phyloP scores from a whole-genome alignment of 2,797 vertebrate genomes.

The Sylvia borin region DNA sequence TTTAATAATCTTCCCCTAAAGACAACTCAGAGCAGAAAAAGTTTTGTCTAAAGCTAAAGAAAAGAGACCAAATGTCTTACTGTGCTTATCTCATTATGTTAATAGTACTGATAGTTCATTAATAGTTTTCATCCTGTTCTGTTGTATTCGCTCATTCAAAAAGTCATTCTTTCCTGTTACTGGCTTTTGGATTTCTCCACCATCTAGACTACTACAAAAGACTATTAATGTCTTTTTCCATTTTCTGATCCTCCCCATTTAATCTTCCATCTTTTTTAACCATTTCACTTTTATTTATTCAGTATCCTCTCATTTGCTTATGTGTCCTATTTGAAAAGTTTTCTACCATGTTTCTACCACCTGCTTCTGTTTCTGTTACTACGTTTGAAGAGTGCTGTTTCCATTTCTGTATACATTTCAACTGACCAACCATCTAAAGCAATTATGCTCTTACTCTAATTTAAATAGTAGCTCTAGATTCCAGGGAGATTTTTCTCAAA shows the following conservation, averaged over 20 bases:
- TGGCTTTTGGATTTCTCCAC: background rate
- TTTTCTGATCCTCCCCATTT: background rate
- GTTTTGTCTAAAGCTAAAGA: background rate
- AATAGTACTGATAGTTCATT: background rate
- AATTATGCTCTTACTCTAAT: background rate
- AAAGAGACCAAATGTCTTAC: background rate
- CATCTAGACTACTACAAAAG: background rate
- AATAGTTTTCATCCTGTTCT: background rate
- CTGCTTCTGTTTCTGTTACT: background rate
- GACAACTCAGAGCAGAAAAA: background rate
- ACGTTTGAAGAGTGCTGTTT: background rate
- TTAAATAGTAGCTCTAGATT: background rate
- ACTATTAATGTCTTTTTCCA: background rate
- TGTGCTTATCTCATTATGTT: background rate
- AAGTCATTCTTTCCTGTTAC: background rate
- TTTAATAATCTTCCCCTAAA: background rate
- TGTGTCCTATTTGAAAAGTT: background rate
- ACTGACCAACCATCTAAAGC: background rate
- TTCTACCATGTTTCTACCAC: background rate
- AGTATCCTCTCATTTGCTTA: background rate
- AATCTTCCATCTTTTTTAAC: background rate
- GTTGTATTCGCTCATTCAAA: background rate
- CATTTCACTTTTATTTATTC: background rate
- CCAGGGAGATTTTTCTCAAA: background rate
- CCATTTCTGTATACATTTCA: background rate